Conservation (phyloP, 2,113 vertebrate species). For the Poicephalus gulielmi region DNA sequence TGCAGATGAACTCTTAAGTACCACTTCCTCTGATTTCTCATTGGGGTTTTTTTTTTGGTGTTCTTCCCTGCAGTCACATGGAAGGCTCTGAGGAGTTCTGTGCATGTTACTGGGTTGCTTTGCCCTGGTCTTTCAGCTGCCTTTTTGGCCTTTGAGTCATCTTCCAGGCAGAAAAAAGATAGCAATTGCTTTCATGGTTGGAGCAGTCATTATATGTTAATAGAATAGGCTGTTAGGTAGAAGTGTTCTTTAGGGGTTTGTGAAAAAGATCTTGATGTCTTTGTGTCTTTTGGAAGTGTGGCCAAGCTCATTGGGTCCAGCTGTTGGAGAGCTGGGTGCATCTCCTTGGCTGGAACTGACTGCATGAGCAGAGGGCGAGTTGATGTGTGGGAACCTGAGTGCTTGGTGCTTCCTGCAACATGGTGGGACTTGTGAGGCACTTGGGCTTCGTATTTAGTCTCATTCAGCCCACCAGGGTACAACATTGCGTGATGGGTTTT, state of each 20-base stretch:
- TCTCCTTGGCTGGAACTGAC: neutral
- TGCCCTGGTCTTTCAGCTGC: neutral
- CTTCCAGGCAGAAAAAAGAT: neutral
- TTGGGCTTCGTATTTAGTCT: neutral
- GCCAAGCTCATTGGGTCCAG: neutral
- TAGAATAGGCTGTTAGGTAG: neutral
- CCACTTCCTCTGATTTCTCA: neutral
- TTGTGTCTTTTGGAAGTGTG: neutral
- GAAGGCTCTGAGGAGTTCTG: neutral
- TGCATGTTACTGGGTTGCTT: neutral
- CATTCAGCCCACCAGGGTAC: neutral
- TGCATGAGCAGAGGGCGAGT: fast-evolving
- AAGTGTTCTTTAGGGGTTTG: neutral
- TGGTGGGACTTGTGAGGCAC: fast-evolving
- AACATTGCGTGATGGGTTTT: neutral
- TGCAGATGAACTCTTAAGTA: neutral
- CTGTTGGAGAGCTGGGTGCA: neutral
- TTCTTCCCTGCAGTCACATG: neutral
- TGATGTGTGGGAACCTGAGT: fast-evolving
- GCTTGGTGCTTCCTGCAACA: neutral
- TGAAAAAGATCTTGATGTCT: neutral
- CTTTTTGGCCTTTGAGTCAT: neutral
- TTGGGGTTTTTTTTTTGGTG: neutral
- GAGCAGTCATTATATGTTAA: neutral
- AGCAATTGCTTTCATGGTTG: neutral